Base-by-base conservation (phyloP, 1,140 invertebrate genomes). In the Neoseiulus cucumeris region DNA sequence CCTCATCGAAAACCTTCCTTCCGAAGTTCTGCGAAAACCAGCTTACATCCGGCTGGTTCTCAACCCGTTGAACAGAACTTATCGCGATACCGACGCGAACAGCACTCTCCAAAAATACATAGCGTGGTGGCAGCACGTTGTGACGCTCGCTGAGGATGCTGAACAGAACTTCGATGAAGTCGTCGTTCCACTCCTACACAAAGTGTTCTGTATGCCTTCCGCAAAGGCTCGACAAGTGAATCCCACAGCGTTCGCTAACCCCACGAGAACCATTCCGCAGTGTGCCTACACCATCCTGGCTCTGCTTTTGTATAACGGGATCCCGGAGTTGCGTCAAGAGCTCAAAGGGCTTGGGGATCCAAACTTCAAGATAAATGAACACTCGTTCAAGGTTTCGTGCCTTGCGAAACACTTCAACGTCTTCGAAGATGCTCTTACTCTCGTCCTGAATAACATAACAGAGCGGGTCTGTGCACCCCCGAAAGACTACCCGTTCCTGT, bases 181-280 rank as follows among this genome's bases (percentile, higher is more conserved):
- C 14, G 51, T 59, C 1, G 25, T 59, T 2, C 51, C 51, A 2
- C 51, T 59, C 33, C 25, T 59, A 6, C 25, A 59, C 4, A 59
- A 59, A 59, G 22, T 25, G 1, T 59, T 59, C 22, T 29, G 22
- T 25, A 20, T 59, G 25, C 51, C 51, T 2, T 59, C 51, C 25
- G 51, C 51, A 20, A 59, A 59, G 22, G 22, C 51, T 20, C 14
- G 51, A 33, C 51, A 59, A 20, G 17, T 59, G 14, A 59, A 59
- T 59, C 51, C 51, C 1, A 59, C 51, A 59, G 51, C 51, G 14
- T 59, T 59, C 22, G 51, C 51, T 25, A 59, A 33, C 9, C 51
- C 51, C 4, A 59, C 51, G 17, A 59, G 51, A 59, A 33, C 17
- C 25, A 59, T 59, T 25, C 51, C 51, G 1, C 51, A 59, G 9